Percentiles rank a stretch among this genome's conserved stretches.
Conservation (phyloP, 2,113 vertebrate species). For the Tragelaphus scriptus region DNA sequence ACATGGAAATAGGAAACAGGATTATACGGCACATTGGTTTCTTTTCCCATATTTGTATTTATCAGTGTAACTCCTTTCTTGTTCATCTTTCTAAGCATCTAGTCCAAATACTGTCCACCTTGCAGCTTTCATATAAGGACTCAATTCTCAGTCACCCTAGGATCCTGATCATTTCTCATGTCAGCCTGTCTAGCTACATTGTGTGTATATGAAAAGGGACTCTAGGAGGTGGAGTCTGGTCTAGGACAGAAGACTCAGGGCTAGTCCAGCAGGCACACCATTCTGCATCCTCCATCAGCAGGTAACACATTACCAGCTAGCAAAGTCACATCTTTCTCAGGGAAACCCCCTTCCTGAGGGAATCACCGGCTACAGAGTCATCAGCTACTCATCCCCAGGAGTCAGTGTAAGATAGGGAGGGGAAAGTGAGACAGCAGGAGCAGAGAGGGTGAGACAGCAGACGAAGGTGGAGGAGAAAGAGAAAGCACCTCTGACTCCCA, state of each 20-base stretch:
- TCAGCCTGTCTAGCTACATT: not conserved
- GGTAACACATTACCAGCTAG: not conserved
- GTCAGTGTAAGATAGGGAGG: not conserved
- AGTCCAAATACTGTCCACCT: not conserved
- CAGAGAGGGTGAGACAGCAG: not conserved
- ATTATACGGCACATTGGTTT: not conserved
- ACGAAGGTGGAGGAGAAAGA: not conserved
- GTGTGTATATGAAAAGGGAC: not conserved
- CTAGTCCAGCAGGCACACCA: not conserved
- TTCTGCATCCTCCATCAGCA: not conserved
- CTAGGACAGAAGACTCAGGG: not conserved
- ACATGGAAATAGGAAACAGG: not conserved
- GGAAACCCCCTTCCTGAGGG: not conserved
- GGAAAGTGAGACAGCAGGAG: not conserved
- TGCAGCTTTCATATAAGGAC: not conserved
- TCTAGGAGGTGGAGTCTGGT: not conserved
- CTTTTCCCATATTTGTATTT: not conserved
- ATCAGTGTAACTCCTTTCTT: not conserved
- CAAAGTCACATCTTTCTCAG: not conserved
- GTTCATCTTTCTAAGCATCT: not conserved
- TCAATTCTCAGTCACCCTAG: not conserved
- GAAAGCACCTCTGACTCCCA: not conserved
- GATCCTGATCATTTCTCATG: not conserved
- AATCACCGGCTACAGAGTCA: not conserved
- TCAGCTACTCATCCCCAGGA: not conserved